phyloP scores from a whole-genome alignment of 1,140 invertebrate genomes.

The Aporrectodea caliginosa region DNA sequence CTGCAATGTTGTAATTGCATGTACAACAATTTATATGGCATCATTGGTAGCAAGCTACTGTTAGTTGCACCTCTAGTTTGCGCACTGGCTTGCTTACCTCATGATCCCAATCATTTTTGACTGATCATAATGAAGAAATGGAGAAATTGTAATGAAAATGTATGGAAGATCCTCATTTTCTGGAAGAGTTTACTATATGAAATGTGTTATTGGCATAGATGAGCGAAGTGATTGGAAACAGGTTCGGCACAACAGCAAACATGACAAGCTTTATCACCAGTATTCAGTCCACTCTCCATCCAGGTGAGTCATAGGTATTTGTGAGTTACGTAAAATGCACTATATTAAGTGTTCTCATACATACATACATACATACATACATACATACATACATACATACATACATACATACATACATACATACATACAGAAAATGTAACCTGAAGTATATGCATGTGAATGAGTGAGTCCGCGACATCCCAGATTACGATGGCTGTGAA shows the following conservation, averaged over 20 bases:
- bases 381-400: conserved; percentile 3
- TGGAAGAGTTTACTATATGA: not conserved
- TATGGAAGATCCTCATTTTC: not conserved
- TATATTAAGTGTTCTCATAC: not conserved
- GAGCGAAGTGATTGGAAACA: not conserved
- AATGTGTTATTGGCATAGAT: not conserved
- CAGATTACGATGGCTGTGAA: too few species aligned
- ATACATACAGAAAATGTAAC: too few species aligned
- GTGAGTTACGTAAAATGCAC: too few species aligned
- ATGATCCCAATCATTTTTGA: not conserved
- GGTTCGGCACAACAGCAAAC: not conserved
- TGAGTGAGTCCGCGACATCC: too few species aligned
- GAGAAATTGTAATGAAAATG: too few species aligned
- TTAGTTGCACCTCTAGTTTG: not conserved
- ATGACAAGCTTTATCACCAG: not conserved
- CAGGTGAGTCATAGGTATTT: not conserved
- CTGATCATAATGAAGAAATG: too few species aligned
- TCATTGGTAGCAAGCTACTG: not conserved
- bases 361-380: not conserved
- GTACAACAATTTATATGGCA: too few species aligned
- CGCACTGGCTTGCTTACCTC: not conserved
- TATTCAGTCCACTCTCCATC: not conserved
- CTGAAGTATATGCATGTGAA: too few species aligned
- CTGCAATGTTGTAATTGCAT: too few species aligned
- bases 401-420: not conserved